Percentiles rank a stretch among this genome's conserved stretches.
These are phyloP conservation scores for Pseudorhiza aurosa DNA, from an alignment of 30 jellyfish, hydroid and myxozoan species.

Conservation along the genomic window DNA sequence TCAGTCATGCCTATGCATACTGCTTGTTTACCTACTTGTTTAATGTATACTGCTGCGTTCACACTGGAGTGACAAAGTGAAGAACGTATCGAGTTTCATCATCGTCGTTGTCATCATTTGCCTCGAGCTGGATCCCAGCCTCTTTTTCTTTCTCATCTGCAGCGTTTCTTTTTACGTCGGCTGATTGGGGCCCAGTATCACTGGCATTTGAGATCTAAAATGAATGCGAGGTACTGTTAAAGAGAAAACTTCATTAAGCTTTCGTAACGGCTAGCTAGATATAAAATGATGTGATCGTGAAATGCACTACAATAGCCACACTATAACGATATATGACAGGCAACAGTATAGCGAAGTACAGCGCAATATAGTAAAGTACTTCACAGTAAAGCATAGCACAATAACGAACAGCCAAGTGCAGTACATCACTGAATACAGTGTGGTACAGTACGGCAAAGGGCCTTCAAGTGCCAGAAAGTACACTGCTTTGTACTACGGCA, in stretches of 20 bases:
- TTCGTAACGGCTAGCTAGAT: too few species aligned
- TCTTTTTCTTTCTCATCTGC: neutral
- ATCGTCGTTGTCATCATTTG: constrained; percentile 22
- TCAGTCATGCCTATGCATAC: too few species aligned
- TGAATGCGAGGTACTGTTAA: too few species aligned
- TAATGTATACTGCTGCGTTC: too few species aligned
- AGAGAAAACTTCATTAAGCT: neutral
- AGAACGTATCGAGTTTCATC: constrained; percentile 52
- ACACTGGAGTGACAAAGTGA: constrained; percentile 68
- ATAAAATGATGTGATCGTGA: too few species aligned
- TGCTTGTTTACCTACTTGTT: too few species aligned
- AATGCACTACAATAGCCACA: too few species aligned
- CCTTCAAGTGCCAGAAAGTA: too few species aligned
- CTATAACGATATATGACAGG: too few species aligned
- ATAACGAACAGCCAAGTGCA: neutral
- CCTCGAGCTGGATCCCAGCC: neutral
- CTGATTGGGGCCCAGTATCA: constrained; percentile 1
- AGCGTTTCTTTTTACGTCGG: neutral
- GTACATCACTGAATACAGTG: neutral
- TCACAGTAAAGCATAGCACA: neutral
- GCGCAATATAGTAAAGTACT: neutral
- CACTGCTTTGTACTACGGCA: too few species aligned
- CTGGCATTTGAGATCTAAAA: neutral
- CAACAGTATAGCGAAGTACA: neutral
- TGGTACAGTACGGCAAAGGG: neutral